phyloP scores from a whole-genome alignment of 2,888 invertebrate species.

The Urechis unicinctus region DNA sequence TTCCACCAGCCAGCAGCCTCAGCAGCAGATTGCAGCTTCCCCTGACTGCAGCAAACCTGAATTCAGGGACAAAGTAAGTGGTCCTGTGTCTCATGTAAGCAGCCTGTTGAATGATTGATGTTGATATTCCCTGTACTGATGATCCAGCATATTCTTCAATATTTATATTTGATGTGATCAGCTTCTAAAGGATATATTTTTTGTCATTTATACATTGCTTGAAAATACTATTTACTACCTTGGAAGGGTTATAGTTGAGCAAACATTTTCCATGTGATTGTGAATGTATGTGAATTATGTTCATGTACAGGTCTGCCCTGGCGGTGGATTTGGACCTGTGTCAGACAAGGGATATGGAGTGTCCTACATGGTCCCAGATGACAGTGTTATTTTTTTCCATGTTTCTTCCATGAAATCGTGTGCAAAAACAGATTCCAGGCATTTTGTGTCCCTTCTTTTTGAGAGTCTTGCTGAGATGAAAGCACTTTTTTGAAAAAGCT shows the following conservation, averaged over 20 bases:
- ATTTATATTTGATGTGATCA: too few relatives aligned
- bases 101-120: too few relatives aligned
- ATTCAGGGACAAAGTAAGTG: slow-evolving; percentile 51
- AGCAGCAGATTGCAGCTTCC: slow-evolving; percentile 51
- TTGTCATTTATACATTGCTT: too few relatives aligned
- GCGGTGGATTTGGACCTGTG: slow-evolving; percentile 55
- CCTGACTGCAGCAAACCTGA: slow-evolving; percentile 49
- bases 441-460: slow-evolving; percentile 37
- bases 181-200: too few relatives aligned
- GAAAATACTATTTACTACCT: too few relatives aligned
- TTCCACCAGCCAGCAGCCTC: slow-evolving; percentile 55
- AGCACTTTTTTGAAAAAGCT: slow-evolving; percentile 39
- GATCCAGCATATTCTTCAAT: too few relatives aligned
- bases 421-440: slow-evolving; percentile 44
- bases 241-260: too few relatives aligned
- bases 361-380: slow-evolving; percentile 54
- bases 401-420: slow-evolving; percentile 52
- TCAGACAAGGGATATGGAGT: slow-evolving; percentile 51
- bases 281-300: too few relatives aligned
- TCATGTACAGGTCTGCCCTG: slow-evolving; percentile 53
- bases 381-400: slow-evolving; percentile 53
- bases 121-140: too few relatives aligned
- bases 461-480: slow-evolving; percentile 49
- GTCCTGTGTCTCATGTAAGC: too few relatives aligned
- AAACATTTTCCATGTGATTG: too few relatives aligned